These are phyloP conservation scores for Macrotus californicus DNA, from an alignment of 2,113 vertebrate genomes.

Conservation along the genomic window DNA sequence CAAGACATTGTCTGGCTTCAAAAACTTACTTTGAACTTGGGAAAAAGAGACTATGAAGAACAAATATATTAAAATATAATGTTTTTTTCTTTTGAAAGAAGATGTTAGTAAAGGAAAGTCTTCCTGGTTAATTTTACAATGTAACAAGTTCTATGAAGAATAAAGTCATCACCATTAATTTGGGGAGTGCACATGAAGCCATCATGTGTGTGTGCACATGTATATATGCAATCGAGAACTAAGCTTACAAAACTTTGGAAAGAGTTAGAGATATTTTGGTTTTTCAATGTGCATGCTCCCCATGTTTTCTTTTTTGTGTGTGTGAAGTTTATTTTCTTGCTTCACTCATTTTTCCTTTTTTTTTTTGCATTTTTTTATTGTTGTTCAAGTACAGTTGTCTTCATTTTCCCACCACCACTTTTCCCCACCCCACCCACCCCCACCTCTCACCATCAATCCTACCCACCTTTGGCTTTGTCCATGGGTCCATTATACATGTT, in stretches of 20 bases:
- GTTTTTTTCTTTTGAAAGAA: not conserved
- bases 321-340: not conserved
- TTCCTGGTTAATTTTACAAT: not conserved
- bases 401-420: no score
- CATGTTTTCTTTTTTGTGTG: not conserved
- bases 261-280: not conserved
- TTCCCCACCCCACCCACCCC: no score
- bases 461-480: no score
- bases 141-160: not conserved
- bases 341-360: constrained; percentile 38
- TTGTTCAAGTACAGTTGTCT: no score
- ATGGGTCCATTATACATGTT: no score
- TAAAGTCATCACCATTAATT: not conserved
- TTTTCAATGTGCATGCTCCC: not conserved
- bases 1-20: not conserved
- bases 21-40: not conserved
- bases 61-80: not conserved
- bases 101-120: not conserved
- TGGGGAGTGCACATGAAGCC: not conserved
- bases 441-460: no score
- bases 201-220: fast-evolving
- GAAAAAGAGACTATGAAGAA: fast-evolving
- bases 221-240: not conserved
- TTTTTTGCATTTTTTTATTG: not conserved
- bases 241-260: not conserved